Percentiles rank a stretch among this genome's conserved stretches.
Conservation (phyloP, 2,888 invertebrate genomes). For the Drosophila leonis region DNA sequence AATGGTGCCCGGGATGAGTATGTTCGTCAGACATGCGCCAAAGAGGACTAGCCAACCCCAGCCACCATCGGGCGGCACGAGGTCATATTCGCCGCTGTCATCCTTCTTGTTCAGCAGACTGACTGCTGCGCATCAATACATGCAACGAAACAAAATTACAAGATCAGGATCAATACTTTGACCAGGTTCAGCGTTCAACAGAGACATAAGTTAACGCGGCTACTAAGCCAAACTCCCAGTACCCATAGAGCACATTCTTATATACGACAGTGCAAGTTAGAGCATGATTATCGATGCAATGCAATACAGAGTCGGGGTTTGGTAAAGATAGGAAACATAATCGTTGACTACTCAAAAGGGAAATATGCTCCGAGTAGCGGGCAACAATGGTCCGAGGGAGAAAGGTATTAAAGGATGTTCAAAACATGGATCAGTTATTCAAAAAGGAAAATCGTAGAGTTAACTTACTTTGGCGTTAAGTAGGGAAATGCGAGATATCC, state of each 20-base stretch:
- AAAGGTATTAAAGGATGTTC: background rate
- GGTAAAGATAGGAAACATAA: background rate
- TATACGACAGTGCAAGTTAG: background rate
- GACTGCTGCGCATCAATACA: conserved; percentile 44
- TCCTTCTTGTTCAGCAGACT: conserved; percentile 76
- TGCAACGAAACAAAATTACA: background rate
- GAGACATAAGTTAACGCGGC: background rate
- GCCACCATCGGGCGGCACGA: conserved; percentile 93
- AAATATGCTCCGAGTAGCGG: background rate
- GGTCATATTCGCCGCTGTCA: conserved; percentile 88
- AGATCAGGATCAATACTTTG: background rate
- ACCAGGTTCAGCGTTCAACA: background rate
- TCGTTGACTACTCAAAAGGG: background rate
- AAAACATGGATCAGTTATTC: background rate
- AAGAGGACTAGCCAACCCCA: conserved; percentile 93
- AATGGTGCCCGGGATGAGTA: conserved; percentile 94
- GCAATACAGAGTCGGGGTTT: background rate
- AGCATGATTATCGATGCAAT: background rate
- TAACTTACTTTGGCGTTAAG: background rate
- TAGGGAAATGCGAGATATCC: background rate
- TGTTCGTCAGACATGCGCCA: conserved; percentile 92
- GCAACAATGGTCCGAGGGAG: background rate
- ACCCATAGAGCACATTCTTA: background rate
- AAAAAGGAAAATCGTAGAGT: background rate
- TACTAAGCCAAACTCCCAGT: background rate